Evolutionary conservation across 2,888 invertebrate species (phyloP).

Genomic region (Gasteruption jaculator): DNA sequence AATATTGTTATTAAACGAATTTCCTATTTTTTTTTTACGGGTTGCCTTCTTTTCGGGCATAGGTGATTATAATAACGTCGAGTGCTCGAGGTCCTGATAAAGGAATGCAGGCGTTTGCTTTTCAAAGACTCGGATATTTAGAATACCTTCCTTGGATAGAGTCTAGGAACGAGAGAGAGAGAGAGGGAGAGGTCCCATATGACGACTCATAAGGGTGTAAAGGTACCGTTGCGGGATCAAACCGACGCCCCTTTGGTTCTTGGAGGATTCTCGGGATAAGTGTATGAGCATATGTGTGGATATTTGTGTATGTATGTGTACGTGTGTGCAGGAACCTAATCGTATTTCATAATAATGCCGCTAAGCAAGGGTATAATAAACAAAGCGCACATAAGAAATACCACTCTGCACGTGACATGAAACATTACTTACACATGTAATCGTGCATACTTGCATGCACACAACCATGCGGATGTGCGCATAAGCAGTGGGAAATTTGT

Average conservation of each 20-base stretch:
- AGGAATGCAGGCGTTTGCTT: conserved; percentile 8
- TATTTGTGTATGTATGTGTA: too few species aligned
- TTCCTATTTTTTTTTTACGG: too few species aligned
- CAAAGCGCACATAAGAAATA: conserved; percentile 47
- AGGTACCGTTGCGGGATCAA: too few species aligned
- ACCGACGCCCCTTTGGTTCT: too few species aligned
- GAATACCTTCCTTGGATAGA: conserved; percentile 24
- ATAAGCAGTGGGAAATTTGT: conserved; percentile 43
- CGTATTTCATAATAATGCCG: conserved; percentile 45
- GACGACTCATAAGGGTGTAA: too few species aligned
- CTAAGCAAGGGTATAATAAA: conserved; percentile 37
- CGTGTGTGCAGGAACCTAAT: conserved; percentile 35
- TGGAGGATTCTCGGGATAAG: too few species aligned
- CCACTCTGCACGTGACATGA: conserved; percentile 23
- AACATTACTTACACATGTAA: conserved; percentile 6
- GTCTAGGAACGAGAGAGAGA: conserved; percentile 8
- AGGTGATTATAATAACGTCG: conserved; percentile 19
- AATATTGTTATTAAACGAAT: too few species aligned
- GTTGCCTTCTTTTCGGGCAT: conserved; percentile 12
- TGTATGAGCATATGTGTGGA: too few species aligned
- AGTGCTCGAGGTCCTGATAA: background rate
- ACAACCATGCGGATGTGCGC: conserved; percentile 12
- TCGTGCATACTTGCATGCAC: conserved; percentile 13
- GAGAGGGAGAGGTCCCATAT: conserved; percentile 11
- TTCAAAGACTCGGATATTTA: conserved; percentile 33